phyloP scores from a whole-genome alignment of 2,888 invertebrate species.

The Cremastinae sp. region DNA sequence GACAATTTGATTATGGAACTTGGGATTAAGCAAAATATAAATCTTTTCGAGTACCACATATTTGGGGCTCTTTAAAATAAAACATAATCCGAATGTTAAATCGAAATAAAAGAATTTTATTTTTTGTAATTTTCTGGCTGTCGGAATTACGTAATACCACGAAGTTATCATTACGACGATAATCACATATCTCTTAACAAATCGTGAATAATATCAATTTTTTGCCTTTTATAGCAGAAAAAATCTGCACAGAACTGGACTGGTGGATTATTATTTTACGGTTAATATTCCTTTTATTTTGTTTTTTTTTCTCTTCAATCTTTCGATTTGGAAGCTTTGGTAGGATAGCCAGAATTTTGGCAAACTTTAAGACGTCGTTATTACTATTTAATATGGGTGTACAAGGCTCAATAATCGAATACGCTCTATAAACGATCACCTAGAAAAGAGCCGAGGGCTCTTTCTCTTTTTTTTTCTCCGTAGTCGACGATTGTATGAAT shows the following conservation, averaged over 20 bases:
- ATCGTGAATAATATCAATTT: slow-evolving; percentile 20
- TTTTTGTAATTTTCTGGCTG: background rate
- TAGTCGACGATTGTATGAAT: slow-evolving; percentile 42
- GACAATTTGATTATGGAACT: slow-evolving; percentile 9
- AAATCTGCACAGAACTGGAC: slow-evolving; percentile 38
- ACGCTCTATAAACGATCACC: slow-evolving; percentile 56
- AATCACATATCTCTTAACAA: slow-evolving; percentile 1
- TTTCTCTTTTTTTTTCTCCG: slow-evolving; percentile 17
- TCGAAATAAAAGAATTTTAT: too few species aligned
- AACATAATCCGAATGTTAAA: too few species aligned
- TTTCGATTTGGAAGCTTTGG: slow-evolving; percentile 53
- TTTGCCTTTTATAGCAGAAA: slow-evolving; percentile 6
- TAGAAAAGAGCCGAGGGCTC: slow-evolving; percentile 37
- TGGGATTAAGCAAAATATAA: background rate
- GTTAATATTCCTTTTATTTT: slow-evolving; percentile 15
- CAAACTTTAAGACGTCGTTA: slow-evolving; percentile 55
- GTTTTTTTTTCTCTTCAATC: slow-evolving; percentile 22
- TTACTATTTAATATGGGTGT: slow-evolving; percentile 55
- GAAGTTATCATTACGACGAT: background rate
- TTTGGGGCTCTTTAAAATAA: too few species aligned
- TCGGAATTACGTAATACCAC: background rate
- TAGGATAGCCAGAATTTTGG: slow-evolving; percentile 55
- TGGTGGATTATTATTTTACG: slow-evolving; percentile 18
- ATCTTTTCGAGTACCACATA: too few species aligned
- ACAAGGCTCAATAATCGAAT: slow-evolving; percentile 57